Percentiles rank a stretch among this genome's conserved stretches.
phyloP scores from a whole-genome alignment of 2,888 invertebrate species.

The Nyleta sp. region DNA sequence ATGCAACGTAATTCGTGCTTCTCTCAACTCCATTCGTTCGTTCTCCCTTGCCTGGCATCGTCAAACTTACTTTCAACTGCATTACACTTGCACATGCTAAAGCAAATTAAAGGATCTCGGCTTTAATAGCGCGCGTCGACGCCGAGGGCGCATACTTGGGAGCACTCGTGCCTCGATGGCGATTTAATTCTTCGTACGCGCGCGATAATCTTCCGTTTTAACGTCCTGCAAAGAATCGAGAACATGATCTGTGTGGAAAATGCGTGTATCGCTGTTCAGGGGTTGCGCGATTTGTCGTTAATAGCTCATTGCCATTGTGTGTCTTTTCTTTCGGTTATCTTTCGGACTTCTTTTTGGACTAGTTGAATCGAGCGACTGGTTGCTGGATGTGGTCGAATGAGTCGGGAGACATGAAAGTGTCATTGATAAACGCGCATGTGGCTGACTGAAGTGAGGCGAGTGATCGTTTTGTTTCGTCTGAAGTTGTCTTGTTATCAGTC shows the following conservation, averaged over 20 bases:
- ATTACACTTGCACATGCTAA: slow-evolving; percentile 62
- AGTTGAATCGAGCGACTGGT: too few relatives aligned
- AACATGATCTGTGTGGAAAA: slow-evolving; percentile 38
- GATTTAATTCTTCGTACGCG: slow-evolving; percentile 29
- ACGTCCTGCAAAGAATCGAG: slow-evolving; percentile 67
- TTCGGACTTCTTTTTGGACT: too few relatives aligned
- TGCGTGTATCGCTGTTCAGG: slow-evolving; percentile 9
- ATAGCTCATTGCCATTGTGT: too few relatives aligned
- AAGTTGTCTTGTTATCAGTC: slow-evolving; percentile 4
- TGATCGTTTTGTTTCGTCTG: slow-evolving; percentile 12
- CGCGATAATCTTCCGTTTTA: slow-evolving; percentile 18
- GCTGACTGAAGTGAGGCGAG: neutral
- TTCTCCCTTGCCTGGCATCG: neutral
- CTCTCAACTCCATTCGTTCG: slow-evolving; percentile 10
- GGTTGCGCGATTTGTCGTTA: too few relatives aligned
- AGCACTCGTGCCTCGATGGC: too few relatives aligned
- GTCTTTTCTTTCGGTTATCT: too few relatives aligned
- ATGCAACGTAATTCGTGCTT: slow-evolving; percentile 22
- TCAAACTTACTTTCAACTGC: slow-evolving; percentile 68
- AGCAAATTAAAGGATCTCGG: slow-evolving; percentile 57
- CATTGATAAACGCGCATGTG: too few relatives aligned
- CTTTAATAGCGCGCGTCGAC: slow-evolving; percentile 36
- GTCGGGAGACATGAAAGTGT: too few relatives aligned
- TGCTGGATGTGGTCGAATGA: too few relatives aligned
- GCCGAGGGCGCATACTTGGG: slow-evolving; percentile 39